phyloP scores from a whole-genome alignment of 2,797 vertebrate species.

The Coreius guichenoti region DNA sequence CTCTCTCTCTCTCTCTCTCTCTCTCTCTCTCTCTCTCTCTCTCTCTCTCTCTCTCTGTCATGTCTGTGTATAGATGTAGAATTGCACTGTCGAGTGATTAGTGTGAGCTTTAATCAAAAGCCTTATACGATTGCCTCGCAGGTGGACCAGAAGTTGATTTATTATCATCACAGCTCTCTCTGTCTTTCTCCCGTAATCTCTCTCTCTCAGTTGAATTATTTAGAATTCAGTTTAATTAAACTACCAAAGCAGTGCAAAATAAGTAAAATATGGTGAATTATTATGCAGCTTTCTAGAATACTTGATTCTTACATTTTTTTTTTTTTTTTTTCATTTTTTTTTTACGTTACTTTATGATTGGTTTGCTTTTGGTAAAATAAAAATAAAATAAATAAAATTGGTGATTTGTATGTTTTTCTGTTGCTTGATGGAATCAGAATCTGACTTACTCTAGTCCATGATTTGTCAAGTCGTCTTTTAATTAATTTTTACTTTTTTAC shows the following conservation, averaged over 20 bases:
- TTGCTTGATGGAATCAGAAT: no score
- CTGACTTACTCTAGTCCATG: no score
- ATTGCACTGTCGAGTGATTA: constrained; percentile 43
- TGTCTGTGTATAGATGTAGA: constrained; percentile 50
- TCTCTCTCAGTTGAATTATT: neutral
- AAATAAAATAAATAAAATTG: no score
- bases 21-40: constrained; percentile 19
- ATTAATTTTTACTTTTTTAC: neutral
- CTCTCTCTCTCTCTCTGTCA: constrained; percentile 11
- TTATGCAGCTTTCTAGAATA: neutral
- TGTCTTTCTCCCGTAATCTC: neutral
- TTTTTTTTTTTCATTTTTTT: neutral
- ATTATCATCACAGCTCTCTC: constrained; percentile 28
- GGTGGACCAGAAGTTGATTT: constrained; percentile 56
- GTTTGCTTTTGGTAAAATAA: no score
- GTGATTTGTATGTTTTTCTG: no score
- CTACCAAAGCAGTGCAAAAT: neutral
- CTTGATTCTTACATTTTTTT: no score
- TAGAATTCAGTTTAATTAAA: neutral
- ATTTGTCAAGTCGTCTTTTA: no score
- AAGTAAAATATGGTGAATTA: neutral
- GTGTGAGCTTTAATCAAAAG: constrained; percentile 53
- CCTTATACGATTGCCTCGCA: constrained; percentile 43
- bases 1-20: constrained; percentile 12
- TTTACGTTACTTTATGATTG: no score